A percentile compares a stretch with the other conserved stretches of the same genome.
Evolutionary conservation across 2,113 vertebrate genomes (phyloP).

Genomic region (Cricetomys ansorgei): DNA sequence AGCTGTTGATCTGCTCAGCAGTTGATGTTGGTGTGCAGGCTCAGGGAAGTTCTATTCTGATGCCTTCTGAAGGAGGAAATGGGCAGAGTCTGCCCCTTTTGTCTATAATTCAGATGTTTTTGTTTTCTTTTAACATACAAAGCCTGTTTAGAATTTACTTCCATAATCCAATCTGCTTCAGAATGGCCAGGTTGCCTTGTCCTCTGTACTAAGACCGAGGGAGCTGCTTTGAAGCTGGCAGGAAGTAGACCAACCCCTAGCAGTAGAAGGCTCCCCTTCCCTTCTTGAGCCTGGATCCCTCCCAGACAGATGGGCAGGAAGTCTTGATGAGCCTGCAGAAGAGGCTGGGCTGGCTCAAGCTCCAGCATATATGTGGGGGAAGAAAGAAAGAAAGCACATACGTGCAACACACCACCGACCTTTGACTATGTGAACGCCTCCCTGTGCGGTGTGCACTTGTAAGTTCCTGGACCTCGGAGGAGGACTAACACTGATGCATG

Average conservation of each 20-base stretch:
- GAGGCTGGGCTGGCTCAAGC: not conserved
- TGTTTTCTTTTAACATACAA: not conserved
- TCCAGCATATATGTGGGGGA: not conserved
- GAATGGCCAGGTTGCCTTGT: conserved; percentile 48
- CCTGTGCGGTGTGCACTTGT: not conserved
- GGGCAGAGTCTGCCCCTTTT: conserved; percentile 55
- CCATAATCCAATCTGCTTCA: conserved; percentile 67
- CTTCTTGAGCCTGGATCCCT: not conserved
- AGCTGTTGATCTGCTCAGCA: conserved; percentile 80
- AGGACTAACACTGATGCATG: not conserved
- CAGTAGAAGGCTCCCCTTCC: not conserved
- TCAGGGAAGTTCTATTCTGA: conserved; percentile 44
- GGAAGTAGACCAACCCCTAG: not conserved
- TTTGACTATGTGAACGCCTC: not conserved
- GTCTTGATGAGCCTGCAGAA: not conserved
- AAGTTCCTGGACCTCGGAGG: not conserved
- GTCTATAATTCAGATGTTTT: conserved; percentile 76
- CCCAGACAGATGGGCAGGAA: not conserved
- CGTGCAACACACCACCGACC: too few species aligned
- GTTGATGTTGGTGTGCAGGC: not conserved
- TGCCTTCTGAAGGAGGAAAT: not conserved
- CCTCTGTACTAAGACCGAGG: conserved; percentile 35
- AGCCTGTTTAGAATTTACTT: conserved; percentile 75
- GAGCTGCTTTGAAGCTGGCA: conserved; percentile 47
- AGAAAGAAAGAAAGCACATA: not conserved